phyloP scores from a whole-genome alignment of 2,113 vertebrate species.

The Sphyrna mokarran region DNA sequence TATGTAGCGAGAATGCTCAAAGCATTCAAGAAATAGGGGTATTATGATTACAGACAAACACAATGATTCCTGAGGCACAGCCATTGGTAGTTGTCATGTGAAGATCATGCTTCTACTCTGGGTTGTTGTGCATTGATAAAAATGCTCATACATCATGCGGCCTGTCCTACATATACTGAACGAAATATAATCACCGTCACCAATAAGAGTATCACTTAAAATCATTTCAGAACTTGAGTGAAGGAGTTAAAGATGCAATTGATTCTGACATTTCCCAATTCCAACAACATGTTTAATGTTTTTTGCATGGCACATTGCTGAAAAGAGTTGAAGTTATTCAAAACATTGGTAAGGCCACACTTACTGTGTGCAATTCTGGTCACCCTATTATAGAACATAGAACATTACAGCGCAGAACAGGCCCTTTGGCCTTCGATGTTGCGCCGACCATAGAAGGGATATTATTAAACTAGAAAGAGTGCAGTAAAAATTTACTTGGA shows the following conservation, averaged over 20 bases:
- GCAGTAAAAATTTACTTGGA: too few species aligned
- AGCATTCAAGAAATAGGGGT: neutral
- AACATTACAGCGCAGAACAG: too few species aligned
- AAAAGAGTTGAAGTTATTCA: neutral
- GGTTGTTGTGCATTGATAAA: neutral
- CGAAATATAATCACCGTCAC: neutral
- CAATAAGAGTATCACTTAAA: neutral
- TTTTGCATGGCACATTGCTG: neutral
- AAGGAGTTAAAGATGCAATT: neutral
- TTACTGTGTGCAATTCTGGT: too few species aligned
- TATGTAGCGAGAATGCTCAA: neutral
- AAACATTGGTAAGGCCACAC: too few species aligned
- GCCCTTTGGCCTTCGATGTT: too few species aligned
- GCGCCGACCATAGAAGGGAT: too few species aligned
- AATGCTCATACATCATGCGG: neutral
- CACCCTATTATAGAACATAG: too few species aligned
- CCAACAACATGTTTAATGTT: neutral
- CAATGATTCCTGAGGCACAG: neutral
- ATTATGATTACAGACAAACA: neutral
- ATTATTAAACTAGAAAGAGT: too few species aligned
- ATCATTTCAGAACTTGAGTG: neutral
- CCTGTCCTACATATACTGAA: neutral
- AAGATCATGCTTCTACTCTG: neutral
- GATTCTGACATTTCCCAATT: neutral
- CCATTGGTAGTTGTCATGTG: neutral